Evolutionary conservation across 1,140 invertebrate species (phyloP).

Genomic region (Platorchestia sp.): DNA sequence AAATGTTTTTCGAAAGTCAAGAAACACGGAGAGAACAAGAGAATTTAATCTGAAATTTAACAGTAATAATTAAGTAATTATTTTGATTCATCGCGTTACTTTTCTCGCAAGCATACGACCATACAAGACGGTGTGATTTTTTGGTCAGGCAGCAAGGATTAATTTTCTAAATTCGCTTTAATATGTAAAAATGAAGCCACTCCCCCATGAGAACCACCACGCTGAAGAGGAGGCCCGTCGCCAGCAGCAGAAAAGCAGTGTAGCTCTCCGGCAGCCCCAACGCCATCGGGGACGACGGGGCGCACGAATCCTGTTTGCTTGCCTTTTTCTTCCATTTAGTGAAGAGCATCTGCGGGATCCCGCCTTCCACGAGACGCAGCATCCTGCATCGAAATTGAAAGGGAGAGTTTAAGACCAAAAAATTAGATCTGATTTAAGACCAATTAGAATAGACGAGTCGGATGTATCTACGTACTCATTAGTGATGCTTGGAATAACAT

Average conservation of each 20-base stretch:
- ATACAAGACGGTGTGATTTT: too few species aligned
- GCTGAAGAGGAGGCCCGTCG: neutral
- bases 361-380: neutral
- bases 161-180: neutral
- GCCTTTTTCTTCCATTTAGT: neutral
- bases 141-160: neutral
- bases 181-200: neutral
- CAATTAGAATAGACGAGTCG: neutral
- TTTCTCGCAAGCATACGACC: too few species aligned
- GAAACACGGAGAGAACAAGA: too few species aligned
- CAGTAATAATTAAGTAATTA: too few species aligned
- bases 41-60: too few species aligned
- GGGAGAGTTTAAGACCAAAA: neutral
- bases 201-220: neutral
- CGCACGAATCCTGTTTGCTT: neutral
- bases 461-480: neutral
- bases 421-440: neutral
- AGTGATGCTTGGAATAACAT: neutral
- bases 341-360: neutral
- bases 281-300: neutral
- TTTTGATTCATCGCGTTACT: too few species aligned
- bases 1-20: too few species aligned
- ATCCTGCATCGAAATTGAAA: neutral
- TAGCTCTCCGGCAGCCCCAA: neutral
- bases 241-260: neutral